Percentiles rank a stretch among this genome's conserved stretches.
Evolutionary conservation across 2,888 invertebrate species (phyloP).

Genomic region (Drosophila nr. perissopoda): DNA sequence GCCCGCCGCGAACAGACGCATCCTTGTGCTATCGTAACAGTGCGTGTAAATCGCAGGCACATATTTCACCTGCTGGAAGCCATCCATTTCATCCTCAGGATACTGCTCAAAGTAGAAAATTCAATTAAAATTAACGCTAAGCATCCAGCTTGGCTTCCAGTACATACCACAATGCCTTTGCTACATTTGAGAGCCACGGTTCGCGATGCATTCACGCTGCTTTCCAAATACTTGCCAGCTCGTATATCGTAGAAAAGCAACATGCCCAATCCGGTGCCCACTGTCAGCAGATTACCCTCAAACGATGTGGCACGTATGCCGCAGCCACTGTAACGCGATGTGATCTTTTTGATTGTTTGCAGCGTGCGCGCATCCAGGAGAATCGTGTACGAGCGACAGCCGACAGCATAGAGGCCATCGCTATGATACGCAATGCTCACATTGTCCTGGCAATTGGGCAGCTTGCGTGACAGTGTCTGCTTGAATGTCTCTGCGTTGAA

Average conservation of each 20-base stretch:
- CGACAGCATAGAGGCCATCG: slow-evolving; percentile 95
- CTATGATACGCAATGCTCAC: slow-evolving; percentile 96
- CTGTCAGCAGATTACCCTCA: slow-evolving; percentile 94
- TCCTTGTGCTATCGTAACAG: slow-evolving; percentile 96
- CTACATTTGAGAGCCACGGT: slow-evolving; percentile 95
- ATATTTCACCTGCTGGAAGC: slow-evolving; percentile 93
- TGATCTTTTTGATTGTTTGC: slow-evolving; percentile 92
- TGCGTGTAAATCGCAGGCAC: slow-evolving; percentile 98
- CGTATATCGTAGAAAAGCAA: slow-evolving; percentile 97
- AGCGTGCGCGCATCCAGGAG: slow-evolving; percentile 95
- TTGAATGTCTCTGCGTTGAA: slow-evolving; percentile 96
- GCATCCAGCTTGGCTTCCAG: too few species aligned
- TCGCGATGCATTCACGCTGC: slow-evolving; percentile 94
- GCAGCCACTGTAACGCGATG: slow-evolving; percentile 95
- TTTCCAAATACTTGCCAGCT: slow-evolving; percentile 95
- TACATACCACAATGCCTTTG: slow-evolving; percentile 93
- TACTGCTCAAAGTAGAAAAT: slow-evolving; percentile 86
- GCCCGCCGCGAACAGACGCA: slow-evolving; percentile 96
- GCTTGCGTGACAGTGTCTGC: slow-evolving; percentile 93
- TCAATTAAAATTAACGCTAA: neutral
- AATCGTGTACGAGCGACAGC: slow-evolving; percentile 96
- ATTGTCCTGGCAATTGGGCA: slow-evolving; percentile 96
- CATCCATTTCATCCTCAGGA: slow-evolving; percentile 94
- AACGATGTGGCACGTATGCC: slow-evolving; percentile 97
- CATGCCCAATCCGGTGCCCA: slow-evolving; percentile 96